These are phyloP conservation scores for Drosophila kurseongensis DNA, from an alignment of 1,140 invertebrate species.

Conservation along the genomic window DNA sequence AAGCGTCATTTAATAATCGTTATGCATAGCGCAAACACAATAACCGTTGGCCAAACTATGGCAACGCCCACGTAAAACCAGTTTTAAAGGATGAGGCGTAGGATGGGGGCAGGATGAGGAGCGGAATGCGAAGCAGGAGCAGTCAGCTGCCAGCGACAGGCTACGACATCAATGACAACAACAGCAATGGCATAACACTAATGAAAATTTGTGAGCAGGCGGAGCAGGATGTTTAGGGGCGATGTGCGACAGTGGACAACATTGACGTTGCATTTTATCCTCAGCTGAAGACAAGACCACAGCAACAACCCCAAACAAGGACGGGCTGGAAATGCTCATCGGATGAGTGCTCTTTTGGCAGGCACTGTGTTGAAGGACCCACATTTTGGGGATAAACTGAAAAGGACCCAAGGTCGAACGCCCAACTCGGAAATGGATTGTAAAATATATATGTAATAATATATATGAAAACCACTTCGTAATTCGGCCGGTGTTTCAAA, in stretches of 20 bases:
- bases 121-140: conserved; percentile 8
- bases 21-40: conserved; percentile 40
- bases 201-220: conserved; percentile 62
- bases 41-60: conserved; percentile 26
- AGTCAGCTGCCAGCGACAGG: conserved; percentile 42
- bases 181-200: conserved; percentile 52
- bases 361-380: conserved; percentile 32
- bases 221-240: background rate
- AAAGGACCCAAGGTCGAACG: conserved; percentile 3
- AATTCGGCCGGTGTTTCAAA: no score
- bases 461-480: no score
- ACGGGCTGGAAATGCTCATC: conserved; percentile 33
- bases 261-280: conserved; percentile 60
- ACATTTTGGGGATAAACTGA: background rate
- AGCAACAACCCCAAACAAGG: conserved; percentile 53
- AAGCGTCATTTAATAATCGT: conserved; percentile 48
- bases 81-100: conserved; percentile 4
- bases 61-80: conserved; percentile 25
- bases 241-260: conserved; percentile 36
- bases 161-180: conserved; percentile 30
- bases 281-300: conserved; percentile 42
- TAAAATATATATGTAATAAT: no score
- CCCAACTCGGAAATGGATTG: no score
- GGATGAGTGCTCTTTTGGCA: conserved; percentile 24
- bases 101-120: background rate